phyloP scores from a whole-genome alignment of 1,140 invertebrate genomes.

The Catajapyx aquilonaris region DNA sequence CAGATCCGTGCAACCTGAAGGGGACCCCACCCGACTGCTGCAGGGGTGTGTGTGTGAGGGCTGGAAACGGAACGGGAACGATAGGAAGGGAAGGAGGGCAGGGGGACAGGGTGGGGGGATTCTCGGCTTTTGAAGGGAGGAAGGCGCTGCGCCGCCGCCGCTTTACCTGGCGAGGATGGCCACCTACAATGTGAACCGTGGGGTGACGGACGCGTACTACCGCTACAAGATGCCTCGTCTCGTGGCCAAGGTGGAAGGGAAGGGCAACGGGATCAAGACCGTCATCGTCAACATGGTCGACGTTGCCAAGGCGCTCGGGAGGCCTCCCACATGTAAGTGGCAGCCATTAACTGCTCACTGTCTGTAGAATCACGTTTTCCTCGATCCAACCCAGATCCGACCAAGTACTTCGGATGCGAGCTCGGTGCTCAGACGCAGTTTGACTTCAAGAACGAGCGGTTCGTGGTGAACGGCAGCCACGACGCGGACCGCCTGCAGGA shows the following conservation, averaged over 20 bases:
- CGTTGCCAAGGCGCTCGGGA: conserved; percentile 87
- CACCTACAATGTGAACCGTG: conserved; percentile 88
- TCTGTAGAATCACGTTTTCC: no score
- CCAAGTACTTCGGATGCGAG: conserved; percentile 99
- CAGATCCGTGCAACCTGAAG: no score
- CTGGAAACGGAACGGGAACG: no score
- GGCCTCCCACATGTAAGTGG: conserved; percentile 91
- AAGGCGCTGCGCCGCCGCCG: no score
- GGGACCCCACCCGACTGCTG: no score
- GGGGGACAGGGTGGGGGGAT: no score
- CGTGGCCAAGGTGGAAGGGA: conserved; percentile 89
- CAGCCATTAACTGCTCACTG: no score
- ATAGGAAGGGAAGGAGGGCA: no score
- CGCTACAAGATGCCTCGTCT: conserved; percentile 99
- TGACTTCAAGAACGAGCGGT: conserved; percentile 96
- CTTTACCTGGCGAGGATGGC: no score
- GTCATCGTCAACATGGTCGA: conserved; percentile 99
- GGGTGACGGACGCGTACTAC: conserved; percentile 94
- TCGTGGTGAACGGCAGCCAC: conserved; percentile 98
- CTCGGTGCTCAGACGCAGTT: conserved; percentile 96
- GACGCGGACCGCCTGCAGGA: conserved; percentile 91
- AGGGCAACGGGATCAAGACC: conserved; percentile 99
- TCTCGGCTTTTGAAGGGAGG: no score
- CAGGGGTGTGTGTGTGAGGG: no score
- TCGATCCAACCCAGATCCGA: no score